phyloP scores from a whole-genome alignment of 2,113 vertebrate species.

The Scatophagus argus region DNA sequence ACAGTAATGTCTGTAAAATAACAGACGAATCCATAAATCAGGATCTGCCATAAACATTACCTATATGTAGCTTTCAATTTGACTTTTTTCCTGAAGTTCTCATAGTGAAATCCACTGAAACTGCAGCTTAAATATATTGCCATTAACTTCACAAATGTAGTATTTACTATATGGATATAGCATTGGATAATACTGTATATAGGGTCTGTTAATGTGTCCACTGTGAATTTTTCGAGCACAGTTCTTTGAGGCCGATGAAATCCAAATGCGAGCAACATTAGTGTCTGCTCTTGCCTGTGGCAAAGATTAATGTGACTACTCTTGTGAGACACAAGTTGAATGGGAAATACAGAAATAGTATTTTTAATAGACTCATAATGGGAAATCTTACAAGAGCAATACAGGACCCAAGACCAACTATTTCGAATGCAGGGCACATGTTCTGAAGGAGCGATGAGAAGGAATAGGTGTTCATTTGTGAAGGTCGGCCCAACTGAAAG shows the following conservation, averaged over 20 bases:
- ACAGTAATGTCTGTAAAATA: background rate
- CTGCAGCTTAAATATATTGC: too few species aligned
- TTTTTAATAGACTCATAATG: conserved; percentile 58
- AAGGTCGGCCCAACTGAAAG: conserved; percentile 66
- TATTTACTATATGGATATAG: too few species aligned
- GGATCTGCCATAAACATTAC: background rate
- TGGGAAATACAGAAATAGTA: conserved; percentile 39
- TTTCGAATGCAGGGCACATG: conserved; percentile 55
- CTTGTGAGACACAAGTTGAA: conserved; percentile 42
- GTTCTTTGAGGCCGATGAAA: conserved; percentile 15
- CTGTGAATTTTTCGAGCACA: background rate
- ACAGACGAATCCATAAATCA: background rate
- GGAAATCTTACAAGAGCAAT: conserved; percentile 43
- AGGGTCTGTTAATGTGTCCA: background rate
- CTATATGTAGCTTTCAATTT: background rate
- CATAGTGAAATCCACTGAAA: background rate
- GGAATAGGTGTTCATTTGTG: conserved; percentile 72
- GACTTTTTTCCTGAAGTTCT: background rate
- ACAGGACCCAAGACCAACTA: conserved; percentile 1
- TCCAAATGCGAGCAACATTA: conserved; percentile 35
- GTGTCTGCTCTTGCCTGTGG: conserved; percentile 34
- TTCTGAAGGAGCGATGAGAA: conserved; percentile 56
- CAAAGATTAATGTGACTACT: conserved; percentile 53
- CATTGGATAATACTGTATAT: background rate
- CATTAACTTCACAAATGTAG: background rate